Percentiles rank a stretch among this genome's conserved stretches.
phyloP scores from a whole-genome alignment of 2,113 vertebrate species.

The Sylvietta virens region DNA sequence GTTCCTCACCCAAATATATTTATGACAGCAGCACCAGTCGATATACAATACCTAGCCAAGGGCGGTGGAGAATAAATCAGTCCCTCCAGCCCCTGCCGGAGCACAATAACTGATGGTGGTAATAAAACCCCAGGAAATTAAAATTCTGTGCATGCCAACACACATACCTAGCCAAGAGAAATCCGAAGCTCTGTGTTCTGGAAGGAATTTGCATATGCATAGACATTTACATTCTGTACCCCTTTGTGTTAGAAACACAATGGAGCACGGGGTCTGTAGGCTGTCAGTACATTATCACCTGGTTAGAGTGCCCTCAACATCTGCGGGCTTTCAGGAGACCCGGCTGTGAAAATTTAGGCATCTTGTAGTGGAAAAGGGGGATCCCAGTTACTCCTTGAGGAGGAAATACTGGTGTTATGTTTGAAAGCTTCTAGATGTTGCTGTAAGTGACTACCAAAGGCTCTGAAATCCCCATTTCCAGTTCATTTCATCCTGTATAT shows the following conservation, averaged over 20 bases:
- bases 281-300: not conserved
- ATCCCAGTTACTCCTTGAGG: not conserved
- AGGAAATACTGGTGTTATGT: not conserved
- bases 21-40: constrained; percentile 20
- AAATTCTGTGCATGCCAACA: constrained; percentile 9
- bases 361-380: not conserved
- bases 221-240: not conserved
- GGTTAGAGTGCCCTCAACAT: not conserved
- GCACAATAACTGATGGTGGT: constrained; percentile 8
- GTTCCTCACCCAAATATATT: constrained; percentile 42
- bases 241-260: not conserved
- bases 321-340: not conserved
- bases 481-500: not conserved
- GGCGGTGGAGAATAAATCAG: constrained; percentile 37
- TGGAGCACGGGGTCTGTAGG: rapidly evolving
- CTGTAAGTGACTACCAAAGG: not conserved
- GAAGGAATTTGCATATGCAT: not conserved
- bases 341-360: not conserved
- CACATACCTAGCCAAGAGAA: not conserved
- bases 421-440: not conserved
- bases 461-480: not conserved
- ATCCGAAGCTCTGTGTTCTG: not conserved
- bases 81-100: not conserved
- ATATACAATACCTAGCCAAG: constrained; percentile 41
- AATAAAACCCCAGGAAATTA: constrained; percentile 50